Conservation (phyloP, 2,113 vertebrate species). For the Picathartes gymnocephalus region DNA sequence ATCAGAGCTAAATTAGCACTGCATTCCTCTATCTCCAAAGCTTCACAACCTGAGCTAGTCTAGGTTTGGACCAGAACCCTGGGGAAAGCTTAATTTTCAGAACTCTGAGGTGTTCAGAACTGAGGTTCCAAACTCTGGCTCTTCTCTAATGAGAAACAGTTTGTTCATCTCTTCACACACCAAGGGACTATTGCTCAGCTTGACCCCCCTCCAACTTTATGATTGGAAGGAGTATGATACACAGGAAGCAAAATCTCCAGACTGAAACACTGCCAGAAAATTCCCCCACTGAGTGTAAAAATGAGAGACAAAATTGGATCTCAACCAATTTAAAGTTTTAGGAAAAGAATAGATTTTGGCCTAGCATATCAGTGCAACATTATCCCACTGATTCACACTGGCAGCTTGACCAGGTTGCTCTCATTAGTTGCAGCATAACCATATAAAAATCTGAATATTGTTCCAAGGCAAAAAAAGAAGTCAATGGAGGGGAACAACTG, state of each 20-base stretch:
- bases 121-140: neutral
- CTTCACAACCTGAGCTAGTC: neutral
- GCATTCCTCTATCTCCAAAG: neutral
- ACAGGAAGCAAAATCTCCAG: constrained; percentile 27
- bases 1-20: neutral
- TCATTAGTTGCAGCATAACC: neutral
- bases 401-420: constrained; percentile 16
- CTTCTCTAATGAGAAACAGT: neutral
- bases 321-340: constrained; percentile 38
- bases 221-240: constrained; percentile 18
- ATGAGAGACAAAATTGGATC: constrained; percentile 38
- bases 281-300: constrained; percentile 18
- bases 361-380: neutral
- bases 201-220: constrained; percentile 28
- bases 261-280: constrained; percentile 17
- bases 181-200: neutral
- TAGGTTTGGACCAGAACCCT: neutral
- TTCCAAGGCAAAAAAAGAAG: neutral
- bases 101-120: neutral
- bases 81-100: neutral
- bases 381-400: constrained; percentile 6
- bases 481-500: neutral
- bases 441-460: neutral
- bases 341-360: neutral
- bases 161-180: neutral